A percentile compares a stretch with the other conserved stretches of the same genome.
phyloP scores from a whole-genome alignment of 2,888 invertebrate genomes.

The Hirtodrosophila cameraria region DNA sequence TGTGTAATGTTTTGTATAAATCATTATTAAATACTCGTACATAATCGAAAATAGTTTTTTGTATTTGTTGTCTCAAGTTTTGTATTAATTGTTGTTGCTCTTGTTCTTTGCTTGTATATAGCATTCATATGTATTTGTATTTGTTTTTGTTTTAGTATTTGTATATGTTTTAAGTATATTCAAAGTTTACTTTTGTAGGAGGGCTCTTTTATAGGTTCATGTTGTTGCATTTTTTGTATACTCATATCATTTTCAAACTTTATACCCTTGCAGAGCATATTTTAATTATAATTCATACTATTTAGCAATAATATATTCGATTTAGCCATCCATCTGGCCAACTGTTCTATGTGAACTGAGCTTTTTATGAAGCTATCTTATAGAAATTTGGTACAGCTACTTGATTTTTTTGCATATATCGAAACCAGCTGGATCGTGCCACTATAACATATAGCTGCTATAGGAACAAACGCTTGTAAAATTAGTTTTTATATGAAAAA shows the following conservation, averaged over 20 bases:
- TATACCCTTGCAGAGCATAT: slow-evolving; percentile 9
- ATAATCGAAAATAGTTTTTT: slow-evolving; percentile 67
- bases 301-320: no score
- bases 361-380: no score
- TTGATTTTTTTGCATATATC: no score
- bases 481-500: no score
- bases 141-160: slow-evolving; percentile 26
- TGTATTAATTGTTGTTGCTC: slow-evolving; percentile 7
- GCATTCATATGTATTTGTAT: slow-evolving; percentile 47
- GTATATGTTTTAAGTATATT: slow-evolving; percentile 35
- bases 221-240: slow-evolving; percentile 41
- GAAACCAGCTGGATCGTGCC: no score
- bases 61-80: slow-evolving; percentile 13
- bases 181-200: slow-evolving; percentile 56
- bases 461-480: no score
- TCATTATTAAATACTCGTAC: slow-evolving; percentile 32
- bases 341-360: no score
- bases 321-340: no score
- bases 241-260: slow-evolving; percentile 5
- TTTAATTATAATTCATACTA: no score
- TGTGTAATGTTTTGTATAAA: slow-evolving; percentile 22
- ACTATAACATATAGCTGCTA: no score
- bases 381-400: no score
- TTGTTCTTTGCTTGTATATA: slow-evolving; percentile 57
- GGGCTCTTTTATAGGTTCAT: slow-evolving; percentile 68